These are phyloP conservation scores for Lasioglossum villosulum DNA, from an alignment of 2,888 invertebrate genomes.

Conservation along the genomic window DNA sequence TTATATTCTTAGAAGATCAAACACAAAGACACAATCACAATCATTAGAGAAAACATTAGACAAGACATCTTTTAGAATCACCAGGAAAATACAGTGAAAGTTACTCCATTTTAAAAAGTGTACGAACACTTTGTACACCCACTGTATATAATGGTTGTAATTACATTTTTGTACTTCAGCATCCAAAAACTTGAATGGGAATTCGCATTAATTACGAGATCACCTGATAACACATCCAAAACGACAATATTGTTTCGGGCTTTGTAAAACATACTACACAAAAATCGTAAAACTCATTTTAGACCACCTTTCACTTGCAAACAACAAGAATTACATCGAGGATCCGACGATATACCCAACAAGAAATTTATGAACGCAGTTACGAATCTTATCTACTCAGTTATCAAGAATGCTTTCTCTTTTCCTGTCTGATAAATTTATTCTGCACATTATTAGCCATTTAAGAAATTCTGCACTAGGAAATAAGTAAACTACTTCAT, in stretches of 20 bases:
- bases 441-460: neutral
- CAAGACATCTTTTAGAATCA: neutral
- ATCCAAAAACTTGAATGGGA: neutral
- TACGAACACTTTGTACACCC: no score
- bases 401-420: slow-evolving; percentile 1
- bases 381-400: neutral
- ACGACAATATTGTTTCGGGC: neutral
- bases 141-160: neutral
- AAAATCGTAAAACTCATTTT: neutral
- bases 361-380: neutral
- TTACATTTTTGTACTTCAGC: neutral
- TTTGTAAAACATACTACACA: neutral
- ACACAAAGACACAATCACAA: neutral
- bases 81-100: no score
- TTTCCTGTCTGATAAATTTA: slow-evolving; percentile 1
- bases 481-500: neutral
- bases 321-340: neutral
- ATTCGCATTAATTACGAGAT: neutral
- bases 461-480: neutral
- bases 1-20: neutral
- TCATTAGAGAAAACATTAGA: neutral
- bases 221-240: neutral
- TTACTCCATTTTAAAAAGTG: no score
- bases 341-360: neutral
- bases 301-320: neutral